Percentiles rank a stretch among this genome's conserved stretches.
These are phyloP conservation scores for Muraenolepis orangiensis DNA, from an alignment of 2,797 vertebrate species.

Conservation along the genomic window DNA sequence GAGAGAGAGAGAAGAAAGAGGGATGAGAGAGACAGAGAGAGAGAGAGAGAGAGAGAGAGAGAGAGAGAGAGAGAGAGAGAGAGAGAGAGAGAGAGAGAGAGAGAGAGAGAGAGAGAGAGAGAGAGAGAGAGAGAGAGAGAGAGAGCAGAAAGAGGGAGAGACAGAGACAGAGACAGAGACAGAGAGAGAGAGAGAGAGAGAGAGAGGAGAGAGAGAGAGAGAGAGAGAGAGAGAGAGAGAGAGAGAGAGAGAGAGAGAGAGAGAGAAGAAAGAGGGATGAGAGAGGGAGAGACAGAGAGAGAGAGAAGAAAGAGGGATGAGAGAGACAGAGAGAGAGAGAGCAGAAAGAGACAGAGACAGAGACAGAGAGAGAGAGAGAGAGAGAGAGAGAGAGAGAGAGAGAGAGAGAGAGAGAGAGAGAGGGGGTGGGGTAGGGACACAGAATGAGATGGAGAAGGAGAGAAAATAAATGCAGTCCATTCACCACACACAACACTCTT, in stretches of 20 bases:
- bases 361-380: conserved; percentile 8
- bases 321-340: too few species aligned
- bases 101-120: too few species aligned
- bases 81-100: neutral
- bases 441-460: neutral
- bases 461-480: too few species aligned
- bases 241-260: conserved; percentile 10
- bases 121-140: too few species aligned
- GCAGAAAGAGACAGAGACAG: too few species aligned
- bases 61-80: neutral
- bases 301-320: too few species aligned
- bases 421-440: neutral
- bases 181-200: conserved; percentile 19
- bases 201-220: conserved; percentile 19
- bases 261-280: too few species aligned
- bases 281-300: too few species aligned
- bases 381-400: conserved; percentile 3
- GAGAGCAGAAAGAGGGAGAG: neutral
- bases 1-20: neutral
- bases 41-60: too few species aligned
- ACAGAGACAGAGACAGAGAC: neutral
- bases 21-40: neutral
- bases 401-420: conserved; percentile 1
- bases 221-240: neutral
- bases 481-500: too few species aligned